Evolutionary conservation across 2,797 vertebrate genomes (phyloP).

Genomic region (Enteromius paludinosus): DNA sequence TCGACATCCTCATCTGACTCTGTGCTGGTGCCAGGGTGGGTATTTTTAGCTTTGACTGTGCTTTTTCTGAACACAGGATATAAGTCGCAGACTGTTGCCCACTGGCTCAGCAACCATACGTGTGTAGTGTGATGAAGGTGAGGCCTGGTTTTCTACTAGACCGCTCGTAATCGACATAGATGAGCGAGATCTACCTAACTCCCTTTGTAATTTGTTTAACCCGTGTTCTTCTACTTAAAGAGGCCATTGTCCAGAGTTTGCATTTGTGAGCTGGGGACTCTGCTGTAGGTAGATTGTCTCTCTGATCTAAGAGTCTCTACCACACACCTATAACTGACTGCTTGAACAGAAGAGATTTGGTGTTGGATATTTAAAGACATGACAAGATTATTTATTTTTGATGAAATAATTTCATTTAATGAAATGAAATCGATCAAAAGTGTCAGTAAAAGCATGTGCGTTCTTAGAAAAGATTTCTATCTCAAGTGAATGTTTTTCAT

Average conservation of each 20-base stretch:
- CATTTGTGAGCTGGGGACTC: neutral
- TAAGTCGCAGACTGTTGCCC: slow-evolving; percentile 13
- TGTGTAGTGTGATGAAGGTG: neutral
- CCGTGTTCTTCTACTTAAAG: neutral
- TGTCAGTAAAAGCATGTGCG: neutral
- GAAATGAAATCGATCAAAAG: neutral
- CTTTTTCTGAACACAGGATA: slow-evolving; percentile 51
- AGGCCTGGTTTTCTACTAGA: neutral
- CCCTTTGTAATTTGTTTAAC: neutral
- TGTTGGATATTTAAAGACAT: neutral
- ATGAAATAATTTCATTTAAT: too few species aligned
- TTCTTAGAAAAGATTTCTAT: neutral
- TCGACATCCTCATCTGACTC: slow-evolving; percentile 44
- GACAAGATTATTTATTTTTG: neutral
- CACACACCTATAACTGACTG: neutral
- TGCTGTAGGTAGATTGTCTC: neutral
- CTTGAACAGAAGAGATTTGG: neutral
- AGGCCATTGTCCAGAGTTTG: neutral
- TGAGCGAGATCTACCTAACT: neutral
- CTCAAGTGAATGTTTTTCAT: neutral
- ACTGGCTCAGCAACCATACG: slow-evolving; percentile 12
- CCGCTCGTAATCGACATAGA: neutral
- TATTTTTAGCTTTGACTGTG: slow-evolving; percentile 49
- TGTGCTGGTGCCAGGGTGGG: slow-evolving; percentile 35
- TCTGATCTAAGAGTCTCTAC: neutral